Evolutionary conservation across 2,797 vertebrate species (phyloP), one percentile per base, ranked within the genome.

Genomic region (Falco novaeseelandiae): DNA sequence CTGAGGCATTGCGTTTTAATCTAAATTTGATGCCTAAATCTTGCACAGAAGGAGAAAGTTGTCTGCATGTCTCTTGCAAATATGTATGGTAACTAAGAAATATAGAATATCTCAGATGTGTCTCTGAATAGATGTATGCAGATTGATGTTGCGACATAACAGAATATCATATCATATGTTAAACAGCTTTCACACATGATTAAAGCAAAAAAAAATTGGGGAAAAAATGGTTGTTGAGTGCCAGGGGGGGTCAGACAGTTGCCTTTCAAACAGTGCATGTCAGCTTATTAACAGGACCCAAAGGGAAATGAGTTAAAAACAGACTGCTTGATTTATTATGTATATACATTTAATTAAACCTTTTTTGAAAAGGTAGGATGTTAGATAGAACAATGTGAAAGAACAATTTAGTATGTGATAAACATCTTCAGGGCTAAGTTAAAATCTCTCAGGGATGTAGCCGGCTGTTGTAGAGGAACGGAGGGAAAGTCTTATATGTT

Each of bases 401-500:
- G 70, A 97, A 95, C 82, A 88, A 87, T 93, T 96, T 92, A 81
- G 38, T 51, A 17, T 88, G 78, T 96, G 63, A 89, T 93, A 96
- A 96, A 62, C 19, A 61, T 55, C 67, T 88, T 70, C 62, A 74
- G 66, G 74, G 67, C 52, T 46, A 82, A 94, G 76, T 92, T n/a
- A 58, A 83, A 95, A 61, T 42, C 82, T 93, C 93, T 29, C 22
- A 58, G 73, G 86, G 80, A 61, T 62, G 34, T 67, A 82, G 73
- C 69, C 49, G 36, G 48, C 34, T 58, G 32, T 77, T 12, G 25
- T n/a, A 52, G 36, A 88, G 40, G 25, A 81, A 22, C 18, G 30
- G 59, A 73, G 21, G 14, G 40, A 89, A 63, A 46, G 32, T 19
- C 5, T 4, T 8, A 14, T 4, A 18, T 73, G 23, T 40, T 40